Conservation (phyloP, 2,888 invertebrate species). For the Unio delphinus region DNA sequence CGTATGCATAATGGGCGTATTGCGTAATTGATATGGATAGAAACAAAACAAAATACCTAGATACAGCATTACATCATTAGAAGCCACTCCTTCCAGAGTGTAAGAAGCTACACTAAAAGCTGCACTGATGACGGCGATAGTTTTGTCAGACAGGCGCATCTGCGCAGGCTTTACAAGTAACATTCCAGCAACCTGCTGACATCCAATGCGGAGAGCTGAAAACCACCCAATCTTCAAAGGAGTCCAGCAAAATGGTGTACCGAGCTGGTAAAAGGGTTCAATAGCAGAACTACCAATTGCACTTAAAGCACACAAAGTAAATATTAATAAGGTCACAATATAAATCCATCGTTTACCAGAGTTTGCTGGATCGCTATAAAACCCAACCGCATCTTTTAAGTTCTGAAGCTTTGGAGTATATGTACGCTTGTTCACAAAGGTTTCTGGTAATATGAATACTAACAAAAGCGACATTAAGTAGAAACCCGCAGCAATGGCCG, state of each 20-base stretch:
- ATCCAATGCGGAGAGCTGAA: conserved; percentile 4
- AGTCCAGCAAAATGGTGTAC: conserved; percentile 39
- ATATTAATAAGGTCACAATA: conserved; percentile 14
- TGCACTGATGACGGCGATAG: conserved; percentile 24
- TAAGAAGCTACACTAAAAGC: conserved; percentile 17
- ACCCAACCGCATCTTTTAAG: conserved; percentile 8
- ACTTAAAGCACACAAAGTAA: conserved; percentile 15
- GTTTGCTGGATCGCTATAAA: conserved; percentile 13
- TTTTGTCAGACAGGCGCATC: conserved; percentile 20
- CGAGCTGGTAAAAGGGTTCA: conserved; percentile 31
- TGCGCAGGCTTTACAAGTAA: conserved; percentile 22
- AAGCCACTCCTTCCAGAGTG: conserved; percentile 24
- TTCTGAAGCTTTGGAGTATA: conserved; percentile 7
- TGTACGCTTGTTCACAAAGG: conserved; percentile 7
- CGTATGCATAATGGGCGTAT: too few species aligned
- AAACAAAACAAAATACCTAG: conserved; percentile 4
- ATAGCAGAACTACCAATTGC: conserved; percentile 19
- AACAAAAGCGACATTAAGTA: conserved; percentile 7
- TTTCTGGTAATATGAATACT: conserved; percentile 19
- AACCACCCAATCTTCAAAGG: conserved; percentile 33
- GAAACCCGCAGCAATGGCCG: conserved; percentile 9
- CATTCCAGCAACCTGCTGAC: conserved; percentile 19
- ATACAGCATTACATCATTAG: conserved; percentile 12
- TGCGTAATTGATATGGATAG: too few species aligned
- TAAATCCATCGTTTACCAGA: conserved; percentile 27